These are phyloP conservation scores for Ochropleura leucogaster DNA, from an alignment of 2,888 invertebrate species.

Conservation along the genomic window DNA sequence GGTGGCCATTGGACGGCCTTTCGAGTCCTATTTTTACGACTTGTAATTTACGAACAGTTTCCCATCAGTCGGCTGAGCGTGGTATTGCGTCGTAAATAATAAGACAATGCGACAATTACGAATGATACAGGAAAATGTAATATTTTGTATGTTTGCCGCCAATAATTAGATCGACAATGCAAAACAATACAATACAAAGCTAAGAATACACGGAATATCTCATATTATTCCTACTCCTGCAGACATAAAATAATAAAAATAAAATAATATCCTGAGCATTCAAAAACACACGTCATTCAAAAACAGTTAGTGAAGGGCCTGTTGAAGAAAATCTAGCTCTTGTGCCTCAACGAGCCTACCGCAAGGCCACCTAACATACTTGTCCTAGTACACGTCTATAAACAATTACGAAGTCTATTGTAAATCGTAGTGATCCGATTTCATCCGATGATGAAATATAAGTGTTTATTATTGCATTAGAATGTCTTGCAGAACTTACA, in stretches of 20 bases:
- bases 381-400: neutral
- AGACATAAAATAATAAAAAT: neutral
- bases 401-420: constrained; percentile 26
- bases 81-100: constrained; percentile 7
- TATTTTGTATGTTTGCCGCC: constrained; percentile 24
- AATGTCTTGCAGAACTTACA: neutral
- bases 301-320: neutral
- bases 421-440: constrained; percentile 3
- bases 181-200: neutral
- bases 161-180: constrained; percentile 4
- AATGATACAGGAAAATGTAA: constrained; percentile 40
- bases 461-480: neutral
- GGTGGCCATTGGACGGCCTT: neutral
- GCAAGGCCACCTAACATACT: constrained; percentile 12
- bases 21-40: neutral
- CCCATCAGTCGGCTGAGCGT: neutral
- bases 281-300: neutral
- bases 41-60: neutral
- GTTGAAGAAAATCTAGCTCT: constrained; percentile 3
- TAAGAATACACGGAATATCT: constrained; percentile 6
- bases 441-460: neutral
- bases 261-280: neutral
- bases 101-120: constrained; percentile 24
- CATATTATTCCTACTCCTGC: neutral
- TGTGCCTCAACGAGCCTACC: neutral